Evolutionary conservation across 2,797 vertebrate species (phyloP).

Genomic region (Cheirogaleus major): DNA sequence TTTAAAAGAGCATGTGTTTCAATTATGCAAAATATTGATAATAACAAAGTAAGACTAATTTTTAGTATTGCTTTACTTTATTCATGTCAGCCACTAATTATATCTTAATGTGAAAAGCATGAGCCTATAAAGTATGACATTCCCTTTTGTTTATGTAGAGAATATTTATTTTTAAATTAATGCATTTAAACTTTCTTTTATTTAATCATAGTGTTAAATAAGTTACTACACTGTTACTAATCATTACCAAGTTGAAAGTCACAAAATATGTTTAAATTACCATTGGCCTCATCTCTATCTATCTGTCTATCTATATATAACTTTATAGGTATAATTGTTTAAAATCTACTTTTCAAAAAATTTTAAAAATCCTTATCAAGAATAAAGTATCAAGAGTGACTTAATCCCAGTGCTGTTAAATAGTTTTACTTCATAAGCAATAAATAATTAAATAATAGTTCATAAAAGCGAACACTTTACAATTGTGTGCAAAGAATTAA

Average conservation of each 20-base stretch:
- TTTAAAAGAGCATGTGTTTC: background rate
- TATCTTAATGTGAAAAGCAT: background rate
- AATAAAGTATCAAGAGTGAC: background rate
- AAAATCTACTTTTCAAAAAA: background rate
- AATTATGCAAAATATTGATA: background rate
- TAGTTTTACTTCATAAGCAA: background rate
- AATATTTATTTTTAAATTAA: background rate
- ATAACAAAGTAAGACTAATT: background rate
- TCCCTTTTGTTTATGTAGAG: background rate
- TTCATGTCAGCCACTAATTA: background rate
- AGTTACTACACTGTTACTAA: background rate
- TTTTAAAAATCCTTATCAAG: background rate
- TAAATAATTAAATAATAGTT: background rate
- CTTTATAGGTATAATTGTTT: background rate
- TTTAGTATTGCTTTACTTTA: background rate
- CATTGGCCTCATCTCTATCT: background rate
- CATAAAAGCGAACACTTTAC: background rate
- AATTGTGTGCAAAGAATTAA: background rate
- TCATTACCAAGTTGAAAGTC: background rate
- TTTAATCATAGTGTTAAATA: background rate
- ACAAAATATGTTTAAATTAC: background rate
- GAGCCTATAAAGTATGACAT: background rate
- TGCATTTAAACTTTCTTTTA: background rate
- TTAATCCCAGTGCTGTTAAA: background rate
- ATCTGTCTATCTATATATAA: background rate